These are phyloP conservation scores for Calliphora vomitoria DNA, from an alignment of 2,888 invertebrate genomes.

Conservation along the genomic window DNA sequence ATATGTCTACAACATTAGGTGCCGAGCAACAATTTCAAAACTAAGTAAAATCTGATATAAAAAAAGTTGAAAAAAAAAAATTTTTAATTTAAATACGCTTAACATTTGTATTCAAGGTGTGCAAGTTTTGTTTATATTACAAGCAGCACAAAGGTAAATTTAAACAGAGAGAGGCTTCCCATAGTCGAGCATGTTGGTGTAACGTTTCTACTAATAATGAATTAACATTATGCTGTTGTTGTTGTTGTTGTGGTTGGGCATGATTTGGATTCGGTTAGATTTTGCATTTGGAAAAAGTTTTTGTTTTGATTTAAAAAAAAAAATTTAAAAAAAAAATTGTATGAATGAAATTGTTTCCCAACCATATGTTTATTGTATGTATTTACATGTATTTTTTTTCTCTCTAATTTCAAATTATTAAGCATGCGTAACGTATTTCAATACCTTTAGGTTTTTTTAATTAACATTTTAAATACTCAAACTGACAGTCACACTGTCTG, in stretches of 20 bases:
- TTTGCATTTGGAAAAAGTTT: slow-evolving; percentile 62
- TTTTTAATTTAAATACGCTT: slow-evolving; percentile 67
- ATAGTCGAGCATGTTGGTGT: background rate
- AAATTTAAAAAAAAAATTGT: background rate
- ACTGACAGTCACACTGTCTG: slow-evolving; percentile 48
- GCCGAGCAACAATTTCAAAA: slow-evolving; percentile 29
- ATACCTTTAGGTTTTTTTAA: slow-evolving; percentile 28
- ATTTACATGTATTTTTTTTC: background rate
- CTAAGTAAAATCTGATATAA: slow-evolving; percentile 17
- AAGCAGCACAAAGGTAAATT: slow-evolving; percentile 3
- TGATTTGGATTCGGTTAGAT: slow-evolving; percentile 14
- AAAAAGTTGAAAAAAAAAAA: slow-evolving; percentile 4
- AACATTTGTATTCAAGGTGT: slow-evolving; percentile 74
- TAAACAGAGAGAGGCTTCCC: slow-evolving; percentile 24
- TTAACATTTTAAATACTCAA: background rate
- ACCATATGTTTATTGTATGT: slow-evolving; percentile 19
- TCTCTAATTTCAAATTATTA: slow-evolving; percentile 46
- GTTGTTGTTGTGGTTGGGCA: slow-evolving; percentile 7
- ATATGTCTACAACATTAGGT: background rate
- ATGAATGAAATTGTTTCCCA: slow-evolving; percentile 58
- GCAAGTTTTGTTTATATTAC: slow-evolving; percentile 63
- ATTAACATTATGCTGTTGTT: slow-evolving; percentile 11
- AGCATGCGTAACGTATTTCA: slow-evolving; percentile 67
- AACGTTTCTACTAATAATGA: slow-evolving; percentile 50
- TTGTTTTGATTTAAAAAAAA: background rate